A percentile compares a stretch with the other conserved stretches of the same genome.
phyloP scores from a whole-genome alignment of 2,797 vertebrate species.

The Eupleurogrammus muticus region DNA sequence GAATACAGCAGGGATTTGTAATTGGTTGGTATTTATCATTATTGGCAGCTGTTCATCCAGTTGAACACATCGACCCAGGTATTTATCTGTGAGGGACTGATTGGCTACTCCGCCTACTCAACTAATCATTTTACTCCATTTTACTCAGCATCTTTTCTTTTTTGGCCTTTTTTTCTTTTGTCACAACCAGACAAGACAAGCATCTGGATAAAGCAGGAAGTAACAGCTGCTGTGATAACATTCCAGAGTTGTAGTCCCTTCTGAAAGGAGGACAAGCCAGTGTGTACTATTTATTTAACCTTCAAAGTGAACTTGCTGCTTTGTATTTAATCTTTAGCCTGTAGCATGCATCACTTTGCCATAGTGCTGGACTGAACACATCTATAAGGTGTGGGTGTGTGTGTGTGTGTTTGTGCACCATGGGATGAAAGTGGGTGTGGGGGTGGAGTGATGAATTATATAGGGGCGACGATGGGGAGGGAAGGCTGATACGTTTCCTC shows the following conservation, averaged over 20 bases:
- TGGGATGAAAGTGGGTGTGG: background rate
- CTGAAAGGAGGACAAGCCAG: background rate
- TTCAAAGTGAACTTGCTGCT: background rate
- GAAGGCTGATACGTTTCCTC: slow-evolving; percentile 27
- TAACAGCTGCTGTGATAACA: background rate
- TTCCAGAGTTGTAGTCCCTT: background rate
- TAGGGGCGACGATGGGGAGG: slow-evolving; percentile 11
- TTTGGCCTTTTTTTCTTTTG: no score
- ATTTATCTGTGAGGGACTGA: no score
- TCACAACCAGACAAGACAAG: no score
- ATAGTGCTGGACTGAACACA: background rate
- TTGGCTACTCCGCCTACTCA: no score
- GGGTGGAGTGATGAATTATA: slow-evolving; percentile 24
- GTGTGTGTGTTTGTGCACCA: slow-evolving; percentile 5
- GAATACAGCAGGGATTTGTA: no score
- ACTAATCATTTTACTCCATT: no score
- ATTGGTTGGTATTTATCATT: no score
- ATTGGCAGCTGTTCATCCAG: no score
- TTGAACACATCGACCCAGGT: no score
- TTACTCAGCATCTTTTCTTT: no score
- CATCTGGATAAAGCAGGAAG: background rate
- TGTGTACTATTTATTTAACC: background rate
- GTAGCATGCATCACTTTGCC: background rate
- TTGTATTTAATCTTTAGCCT: background rate
- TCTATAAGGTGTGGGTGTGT: background rate